phyloP scores from a whole-genome alignment of 1,140 invertebrate species.

The Papilio dardanus region DNA sequence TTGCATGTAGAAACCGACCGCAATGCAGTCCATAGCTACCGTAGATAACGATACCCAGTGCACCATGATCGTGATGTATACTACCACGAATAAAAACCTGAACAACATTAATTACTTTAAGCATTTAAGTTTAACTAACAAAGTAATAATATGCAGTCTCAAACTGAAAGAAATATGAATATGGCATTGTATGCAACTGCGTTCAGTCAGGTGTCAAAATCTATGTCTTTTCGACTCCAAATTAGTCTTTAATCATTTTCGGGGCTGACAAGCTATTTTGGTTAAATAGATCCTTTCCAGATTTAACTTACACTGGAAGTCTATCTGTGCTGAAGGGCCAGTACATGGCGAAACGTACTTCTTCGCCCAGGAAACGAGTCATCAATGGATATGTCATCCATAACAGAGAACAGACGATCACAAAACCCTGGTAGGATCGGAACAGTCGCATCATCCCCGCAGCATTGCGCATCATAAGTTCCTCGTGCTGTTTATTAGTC shows the following conservation, averaged over 20 bases:
- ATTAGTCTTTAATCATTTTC: no score
- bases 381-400: neutral
- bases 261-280: no score
- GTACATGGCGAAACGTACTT: neutral
- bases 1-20: neutral
- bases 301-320: slow-evolving; percentile 3
- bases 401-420: neutral
- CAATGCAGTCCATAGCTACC: neutral
- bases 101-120: neutral
- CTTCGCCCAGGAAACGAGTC: neutral
- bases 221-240: no score
- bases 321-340: neutral
- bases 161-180: neutral
- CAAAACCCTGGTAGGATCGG: neutral
- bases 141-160: no score
- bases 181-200: no score
- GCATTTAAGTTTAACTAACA: neutral
- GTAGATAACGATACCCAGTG: neutral
- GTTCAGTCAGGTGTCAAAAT: no score
- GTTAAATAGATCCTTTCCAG: no score
- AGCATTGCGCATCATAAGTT: neutral
- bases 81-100: neutral
- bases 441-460: neutral
- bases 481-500: neutral
- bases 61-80: neutral